Evolutionary conservation across 2,113 vertebrate species (phyloP), one percentile per base, ranked within the genome.

Genomic region (Melospiza melodia): DNA sequence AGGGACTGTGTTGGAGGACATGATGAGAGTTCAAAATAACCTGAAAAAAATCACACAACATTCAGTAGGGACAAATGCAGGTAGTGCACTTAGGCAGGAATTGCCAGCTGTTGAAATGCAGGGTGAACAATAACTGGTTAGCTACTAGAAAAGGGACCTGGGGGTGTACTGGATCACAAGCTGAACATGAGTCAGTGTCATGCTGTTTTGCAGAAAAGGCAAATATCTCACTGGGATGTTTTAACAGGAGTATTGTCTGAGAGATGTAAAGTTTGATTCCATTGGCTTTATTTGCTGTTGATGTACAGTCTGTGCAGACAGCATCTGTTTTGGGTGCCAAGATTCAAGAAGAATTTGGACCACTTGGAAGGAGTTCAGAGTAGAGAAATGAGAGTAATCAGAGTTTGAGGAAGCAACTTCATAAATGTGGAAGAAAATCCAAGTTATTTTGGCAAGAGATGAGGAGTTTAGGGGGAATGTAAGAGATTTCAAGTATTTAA

Each of bases 101-200:
- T 79, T 91, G 49, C 55, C 76, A 95, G 83, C 79, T 94, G 65
- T 74, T 61, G 73, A 84, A 84, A 65, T 57, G 65, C 39, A 92
- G 83, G 35, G 21, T 81, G 86, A 92, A 57, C 55, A 92, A 35
- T 94, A 84, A 84, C 86, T 88, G 76, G 39, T 74, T 90, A 90
- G 61, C 86, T 95, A 27, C 55, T 87, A 90, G 93, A 72, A 92
- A 92, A 95, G 94, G 73, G 95, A 92, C 89, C 73, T 81, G 94
- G 94, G 95, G 95, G 94, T 94, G 96, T 97, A 24, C 39, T 91
- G 91, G 94, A 96, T 97, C 94, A 95, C 95, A 97, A 95, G 93
- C 4, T 94, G 93, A 94, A 87, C 65, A 91, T 96, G 95, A 96
- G 89, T 96, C 95, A 95, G 93, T 87, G 89, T 96, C 94, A 94